These are phyloP conservation scores for Prosapia bicincta DNA, from an alignment of 2,888 invertebrate genomes.

Conservation along the genomic window DNA sequence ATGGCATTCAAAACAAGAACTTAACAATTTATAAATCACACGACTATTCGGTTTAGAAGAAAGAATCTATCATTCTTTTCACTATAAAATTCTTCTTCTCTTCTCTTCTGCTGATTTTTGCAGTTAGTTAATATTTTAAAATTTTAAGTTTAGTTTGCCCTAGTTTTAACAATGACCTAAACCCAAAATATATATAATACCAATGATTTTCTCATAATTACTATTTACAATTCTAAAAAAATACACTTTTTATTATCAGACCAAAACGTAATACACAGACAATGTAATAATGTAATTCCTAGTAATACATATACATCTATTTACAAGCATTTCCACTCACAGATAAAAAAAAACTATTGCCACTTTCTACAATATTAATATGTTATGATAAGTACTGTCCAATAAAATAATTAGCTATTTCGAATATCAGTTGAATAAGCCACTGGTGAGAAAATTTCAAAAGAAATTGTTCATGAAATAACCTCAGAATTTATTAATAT, in stretches of 20 bases:
- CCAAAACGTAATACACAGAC: slow-evolving; percentile 20
- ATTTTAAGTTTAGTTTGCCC: slow-evolving; percentile 9
- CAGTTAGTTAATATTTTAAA: background rate
- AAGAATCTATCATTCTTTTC: background rate
- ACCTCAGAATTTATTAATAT: too few relatives aligned
- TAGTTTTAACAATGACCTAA: slow-evolving; percentile 13
- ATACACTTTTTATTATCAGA: slow-evolving; percentile 33
- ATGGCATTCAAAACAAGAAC: background rate
- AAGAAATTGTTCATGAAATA: too few relatives aligned
- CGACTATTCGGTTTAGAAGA: background rate
- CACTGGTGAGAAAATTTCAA: background rate
- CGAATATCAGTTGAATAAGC: too few relatives aligned
- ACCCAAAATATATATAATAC: slow-evolving; percentile 24
- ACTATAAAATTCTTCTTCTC: background rate
- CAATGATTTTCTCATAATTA: slow-evolving; percentile 13
- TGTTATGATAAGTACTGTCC: slow-evolving; percentile 16
- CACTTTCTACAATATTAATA: slow-evolving; percentile 20
- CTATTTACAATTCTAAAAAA: slow-evolving; percentile 38
- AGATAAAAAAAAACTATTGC: slow-evolving; percentile 7
- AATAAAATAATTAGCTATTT: slow-evolving; percentile 3
- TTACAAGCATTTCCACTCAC: slow-evolving; percentile 18
- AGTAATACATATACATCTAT: slow-evolving; percentile 29
- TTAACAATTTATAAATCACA: background rate
- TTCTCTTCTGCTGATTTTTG: background rate
- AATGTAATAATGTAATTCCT: slow-evolving; percentile 19